Evolutionary conservation across 2,113 vertebrate genomes (phyloP).

Genomic region (Corythaeola cristata): DNA sequence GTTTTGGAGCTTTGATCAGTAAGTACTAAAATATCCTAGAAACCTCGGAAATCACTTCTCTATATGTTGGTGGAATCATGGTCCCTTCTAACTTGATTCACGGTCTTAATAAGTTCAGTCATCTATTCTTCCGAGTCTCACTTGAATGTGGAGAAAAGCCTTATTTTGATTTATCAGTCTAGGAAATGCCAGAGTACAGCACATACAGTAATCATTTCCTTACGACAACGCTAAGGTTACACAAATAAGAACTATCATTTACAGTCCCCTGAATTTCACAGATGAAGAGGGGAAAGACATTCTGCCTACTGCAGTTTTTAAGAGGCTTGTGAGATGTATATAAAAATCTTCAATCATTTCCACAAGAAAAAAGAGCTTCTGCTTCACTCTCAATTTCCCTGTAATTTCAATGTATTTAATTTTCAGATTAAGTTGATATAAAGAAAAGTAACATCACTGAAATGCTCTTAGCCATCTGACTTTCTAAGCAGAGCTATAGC

Average conservation of each 20-base stretch:
- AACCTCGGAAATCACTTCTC: background rate
- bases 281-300: background rate
- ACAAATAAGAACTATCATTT: background rate
- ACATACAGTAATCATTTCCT: background rate
- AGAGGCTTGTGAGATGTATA: background rate
- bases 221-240: background rate
- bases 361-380: background rate
- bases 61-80: background rate
- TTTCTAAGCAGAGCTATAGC: background rate
- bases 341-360: background rate
- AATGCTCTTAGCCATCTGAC: slow-evolving; percentile 9
- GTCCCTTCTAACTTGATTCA: background rate
- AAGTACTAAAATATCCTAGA: background rate
- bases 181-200: background rate
- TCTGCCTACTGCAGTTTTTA: background rate
- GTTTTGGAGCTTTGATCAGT: background rate
- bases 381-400: background rate
- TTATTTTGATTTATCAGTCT: background rate
- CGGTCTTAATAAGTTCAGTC: background rate
- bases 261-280: background rate
- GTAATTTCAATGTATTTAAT: background rate
- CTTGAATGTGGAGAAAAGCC: background rate
- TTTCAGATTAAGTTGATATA: background rate
- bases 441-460: background rate
- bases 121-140: background rate